Evolutionary conservation across 2,888 invertebrate species (phyloP).

Genomic region (Perdita meconis): DNA sequence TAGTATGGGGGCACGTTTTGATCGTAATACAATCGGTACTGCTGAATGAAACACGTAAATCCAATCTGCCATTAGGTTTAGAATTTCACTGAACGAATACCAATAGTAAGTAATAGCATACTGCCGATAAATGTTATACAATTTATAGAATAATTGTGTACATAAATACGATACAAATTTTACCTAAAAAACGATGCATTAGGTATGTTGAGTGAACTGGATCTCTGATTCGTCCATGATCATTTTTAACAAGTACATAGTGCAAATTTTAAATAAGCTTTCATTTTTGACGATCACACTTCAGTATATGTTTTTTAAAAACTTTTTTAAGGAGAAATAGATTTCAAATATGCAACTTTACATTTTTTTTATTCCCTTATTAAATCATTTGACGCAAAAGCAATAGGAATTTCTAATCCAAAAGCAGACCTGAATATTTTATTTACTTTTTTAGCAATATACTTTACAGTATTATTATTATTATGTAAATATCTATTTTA

Average conservation of each 20-base stretch:
- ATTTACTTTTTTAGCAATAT: background rate
- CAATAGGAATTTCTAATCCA: slow-evolving; percentile 18
- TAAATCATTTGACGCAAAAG: slow-evolving; percentile 20
- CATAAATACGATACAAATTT: slow-evolving; percentile 55
- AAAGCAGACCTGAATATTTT: background rate
- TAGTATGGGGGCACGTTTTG: slow-evolving; percentile 18
- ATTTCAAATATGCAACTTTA: slow-evolving; percentile 1
- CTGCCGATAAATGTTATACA: slow-evolving; percentile 52
- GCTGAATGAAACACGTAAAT: slow-evolving; percentile 25
- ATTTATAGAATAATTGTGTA: slow-evolving; percentile 62
- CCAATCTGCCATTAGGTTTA: slow-evolving; percentile 61
- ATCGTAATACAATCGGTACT: slow-evolving; percentile 22
- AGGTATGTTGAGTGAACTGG: slow-evolving; percentile 53
- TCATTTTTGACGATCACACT: slow-evolving; percentile 2
- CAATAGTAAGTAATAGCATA: slow-evolving; percentile 51
- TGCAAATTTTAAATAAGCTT: slow-evolving; percentile 30
- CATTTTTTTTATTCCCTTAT: background rate
- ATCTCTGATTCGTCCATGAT: slow-evolving; percentile 64
- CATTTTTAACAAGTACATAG: slow-evolving; percentile 41
- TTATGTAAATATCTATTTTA: background rate
- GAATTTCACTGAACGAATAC: slow-evolving; percentile 38
- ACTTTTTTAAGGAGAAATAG: slow-evolving; percentile 23
- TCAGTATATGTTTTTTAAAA: slow-evolving; percentile 4
- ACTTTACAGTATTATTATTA: background rate
- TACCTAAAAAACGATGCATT: slow-evolving; percentile 57